Evolutionary conservation across 2,797 vertebrate species (phyloP), one percentile per base, ranked within the genome.

Genomic region (Ceyx erithaca): DNA sequence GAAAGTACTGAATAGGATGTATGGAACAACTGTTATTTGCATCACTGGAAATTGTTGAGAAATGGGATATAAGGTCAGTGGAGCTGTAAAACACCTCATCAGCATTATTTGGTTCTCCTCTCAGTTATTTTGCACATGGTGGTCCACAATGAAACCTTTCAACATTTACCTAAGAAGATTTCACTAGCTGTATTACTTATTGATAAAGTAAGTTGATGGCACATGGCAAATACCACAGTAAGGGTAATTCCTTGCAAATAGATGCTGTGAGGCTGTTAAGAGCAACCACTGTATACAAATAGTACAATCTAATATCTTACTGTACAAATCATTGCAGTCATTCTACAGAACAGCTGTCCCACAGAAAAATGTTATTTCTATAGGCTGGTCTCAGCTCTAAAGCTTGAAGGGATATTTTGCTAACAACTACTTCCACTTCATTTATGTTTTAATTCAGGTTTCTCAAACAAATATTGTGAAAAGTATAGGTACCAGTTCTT

Each of bases 381-480:
- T 76, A 94, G 85, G 51, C 40, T 87, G 75, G 12, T 92, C 58
- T 78, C 87, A 51, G 54, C 72, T 87, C 73, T 73, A 80, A 85
- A 91, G 46, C 80, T 96, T 94, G 87, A 93, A 93, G 71, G 81
- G 55, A 52, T 89, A 46, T 76, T 84, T 94, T 75, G 66, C 75
- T 77, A 90, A 94, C 66, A 95, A 63, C 41, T 62, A 73, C 83
- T 96, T 94, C 85, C 79, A 72, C 58, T 94, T 93, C 66, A 93
- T 95, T 95, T 92, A 79, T 3, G 37, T 90, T 91, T 93, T 93
- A 93, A 92, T 95, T 96, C 91, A 92, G 76, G 33, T 85, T 90
- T 92, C 72, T 89, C 89, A 91, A 92, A 91, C 68, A 93, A 91
- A 92, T 86, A 87, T 89, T 78, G 57, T 80, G 84, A 77, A 62